A percentile compares a stretch with the other conserved stretches of the same genome.
Evolutionary conservation across 1,140 invertebrate species (phyloP).

Genomic region (Brachystomella parvula): DNA sequence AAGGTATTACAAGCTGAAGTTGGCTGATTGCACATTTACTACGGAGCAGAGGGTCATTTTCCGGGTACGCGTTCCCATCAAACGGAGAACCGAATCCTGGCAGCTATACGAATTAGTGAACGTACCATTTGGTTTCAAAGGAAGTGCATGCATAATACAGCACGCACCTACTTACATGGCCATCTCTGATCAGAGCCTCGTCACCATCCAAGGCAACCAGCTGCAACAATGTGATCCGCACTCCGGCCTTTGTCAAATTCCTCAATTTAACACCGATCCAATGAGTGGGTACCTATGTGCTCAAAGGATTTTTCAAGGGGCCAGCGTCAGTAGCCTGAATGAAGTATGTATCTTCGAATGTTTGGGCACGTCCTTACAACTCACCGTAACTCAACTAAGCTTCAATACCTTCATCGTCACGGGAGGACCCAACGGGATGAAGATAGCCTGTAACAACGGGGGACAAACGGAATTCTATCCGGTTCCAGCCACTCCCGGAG

Average conservation of each 20-base stretch:
- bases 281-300: neutral
- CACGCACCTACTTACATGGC: conserved; percentile 2
- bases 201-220: neutral
- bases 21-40: conserved; percentile 5
- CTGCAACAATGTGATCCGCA: neutral
- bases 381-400: neutral
- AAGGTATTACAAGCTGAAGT: neutral
- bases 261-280: conserved; percentile 5
- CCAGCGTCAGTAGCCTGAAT: neutral
- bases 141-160: neutral
- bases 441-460: neutral
- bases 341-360: conserved; percentile 2
- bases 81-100: neutral
- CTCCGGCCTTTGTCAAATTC: neutral
- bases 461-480: neutral
- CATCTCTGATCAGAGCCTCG: neutral
- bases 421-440: neutral
- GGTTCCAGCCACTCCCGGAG: neutral
- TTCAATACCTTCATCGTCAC: neutral
- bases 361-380: neutral
- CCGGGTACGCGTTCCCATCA: neutral
- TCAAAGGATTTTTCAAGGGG: neutral
- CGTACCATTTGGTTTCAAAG: conserved; percentile 2
- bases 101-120: neutral
- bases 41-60: neutral